phyloP scores from a whole-genome alignment of 2,888 invertebrate genomes.

The Cerastis rubricosa region DNA sequence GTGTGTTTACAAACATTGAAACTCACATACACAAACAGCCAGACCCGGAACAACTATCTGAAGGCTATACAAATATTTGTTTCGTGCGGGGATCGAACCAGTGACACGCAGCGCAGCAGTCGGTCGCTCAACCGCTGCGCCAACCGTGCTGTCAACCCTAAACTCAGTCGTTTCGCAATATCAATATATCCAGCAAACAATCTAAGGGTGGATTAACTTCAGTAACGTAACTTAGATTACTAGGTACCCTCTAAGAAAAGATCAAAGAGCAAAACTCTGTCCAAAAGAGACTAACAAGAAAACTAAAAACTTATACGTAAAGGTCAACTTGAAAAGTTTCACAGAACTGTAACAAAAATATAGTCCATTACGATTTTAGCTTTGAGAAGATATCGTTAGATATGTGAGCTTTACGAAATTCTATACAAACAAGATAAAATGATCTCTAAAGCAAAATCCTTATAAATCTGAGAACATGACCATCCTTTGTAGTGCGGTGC shows the following conservation, averaged over 20 bases:
- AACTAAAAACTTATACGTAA: conserved; percentile 31
- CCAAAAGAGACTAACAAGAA: conserved; percentile 11
- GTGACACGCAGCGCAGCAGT: too few relatives aligned
- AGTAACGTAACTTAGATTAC: neutral
- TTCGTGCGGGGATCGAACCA: too few relatives aligned
- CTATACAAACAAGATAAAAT: conserved; percentile 35
- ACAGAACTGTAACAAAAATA: conserved; percentile 18
- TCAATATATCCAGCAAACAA: neutral
- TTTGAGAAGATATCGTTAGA: conserved; percentile 7
- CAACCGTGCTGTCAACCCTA: too few relatives aligned
- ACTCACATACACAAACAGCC: too few relatives aligned
- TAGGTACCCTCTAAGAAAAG: neutral
- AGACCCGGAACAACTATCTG: too few relatives aligned
- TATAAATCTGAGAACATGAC: conserved; percentile 40
- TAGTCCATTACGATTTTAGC: conserved; percentile 2
- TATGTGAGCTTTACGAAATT: conserved; percentile 27
- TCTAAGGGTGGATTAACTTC: neutral
- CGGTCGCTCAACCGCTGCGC: too few relatives aligned
- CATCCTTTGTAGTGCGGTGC: conserved; percentile 41
- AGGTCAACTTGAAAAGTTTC: conserved; percentile 29
- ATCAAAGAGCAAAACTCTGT: conserved; percentile 16
- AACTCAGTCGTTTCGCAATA: neutral
- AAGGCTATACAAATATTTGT: too few relatives aligned
- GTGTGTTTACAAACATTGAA: too few relatives aligned
- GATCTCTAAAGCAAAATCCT: conserved; percentile 13